Base-by-base conservation (phyloP, 2,113 vertebrate genomes). In the Oncorhynchus nerka region DNA sequence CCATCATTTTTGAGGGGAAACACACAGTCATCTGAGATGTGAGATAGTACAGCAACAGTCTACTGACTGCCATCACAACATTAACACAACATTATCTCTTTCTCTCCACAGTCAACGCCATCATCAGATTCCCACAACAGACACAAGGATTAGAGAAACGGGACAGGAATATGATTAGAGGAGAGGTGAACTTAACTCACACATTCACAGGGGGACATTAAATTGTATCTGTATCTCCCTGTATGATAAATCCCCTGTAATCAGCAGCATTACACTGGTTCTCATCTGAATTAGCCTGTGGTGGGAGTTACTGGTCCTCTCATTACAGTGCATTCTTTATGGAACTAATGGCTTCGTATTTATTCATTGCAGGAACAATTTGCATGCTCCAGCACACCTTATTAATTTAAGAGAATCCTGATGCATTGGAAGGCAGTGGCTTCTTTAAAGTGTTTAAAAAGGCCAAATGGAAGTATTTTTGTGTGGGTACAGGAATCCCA, bases 331-430 rank as follows among this genome's bases (percentile, higher is more conserved):
- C 77, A 59, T 74, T 84, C 72, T 86, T 85, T 84, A 84, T 83
- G 65, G 62, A 61, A 32, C 79, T 83, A 90, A 90, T 90, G 81
- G 84, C 83, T 73, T 81, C 79, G 85, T 87, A 85, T 89, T 90
- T 85, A 83, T 87, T 90, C 82, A 88, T 92, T 84, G 85, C 78
- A 85, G 64, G 64, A 73, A 88, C 79, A 83, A 86, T 88, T 83
- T 84, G 79, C 71, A 71, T 77, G 70, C 76, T 87, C 87, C 70
- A 79, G 74, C 78, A 48, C 74, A 75, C 78, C 81, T 84, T 83
- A 88, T 88, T 89, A 83, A 88, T 90, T 89, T 79, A 87, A 64
- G 72, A 72, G 78, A 69, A 82, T 73, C 67, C 26, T 20, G 11
- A 30, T 55, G 66, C 65, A 75, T 84, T 87, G 76, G 59, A 76